phyloP scores from a whole-genome alignment of 2,113 vertebrate genomes.

The Urocitellus parryii region DNA sequence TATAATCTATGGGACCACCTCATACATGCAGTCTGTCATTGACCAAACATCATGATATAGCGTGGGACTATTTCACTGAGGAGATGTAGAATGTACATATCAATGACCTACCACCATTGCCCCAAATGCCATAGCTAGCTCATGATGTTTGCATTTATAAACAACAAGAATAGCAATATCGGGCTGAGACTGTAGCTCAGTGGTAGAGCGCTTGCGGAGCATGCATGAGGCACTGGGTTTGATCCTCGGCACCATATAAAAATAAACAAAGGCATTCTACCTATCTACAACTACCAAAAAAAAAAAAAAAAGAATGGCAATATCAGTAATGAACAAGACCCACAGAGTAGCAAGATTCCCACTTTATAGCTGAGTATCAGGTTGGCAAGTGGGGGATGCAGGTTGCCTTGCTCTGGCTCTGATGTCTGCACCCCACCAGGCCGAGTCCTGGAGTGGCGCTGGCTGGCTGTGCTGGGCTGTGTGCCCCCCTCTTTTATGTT shows the following conservation, averaged over 20 bases:
- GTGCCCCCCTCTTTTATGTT: conserved; percentile 91
- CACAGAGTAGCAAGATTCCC: not conserved
- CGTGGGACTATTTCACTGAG: not conserved
- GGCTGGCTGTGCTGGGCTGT: conserved; percentile 93
- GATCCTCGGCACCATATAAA: no score
- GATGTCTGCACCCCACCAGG: conserved; percentile 79
- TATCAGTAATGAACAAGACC: not conserved
- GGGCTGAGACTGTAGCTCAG: no score
- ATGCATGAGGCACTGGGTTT: no score
- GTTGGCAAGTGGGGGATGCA: not conserved
- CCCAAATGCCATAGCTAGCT: not conserved
- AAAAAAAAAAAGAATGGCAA: no score
- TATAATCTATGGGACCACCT: not conserved
- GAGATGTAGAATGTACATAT: accelerated
- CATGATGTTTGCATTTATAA: no score
- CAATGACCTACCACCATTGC: not conserved
- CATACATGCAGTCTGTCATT: not conserved
- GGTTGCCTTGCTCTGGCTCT: not conserved
- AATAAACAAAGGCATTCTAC: no score
- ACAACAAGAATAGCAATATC: no score
- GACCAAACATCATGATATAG: not conserved
- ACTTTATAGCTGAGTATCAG: not conserved
- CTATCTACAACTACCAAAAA: no score
- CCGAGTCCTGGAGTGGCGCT: conserved; percentile 92
- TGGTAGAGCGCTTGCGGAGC: no score